Conservation (phyloP, 2,113 vertebrate species). For the Zapus hudsonius region DNA sequence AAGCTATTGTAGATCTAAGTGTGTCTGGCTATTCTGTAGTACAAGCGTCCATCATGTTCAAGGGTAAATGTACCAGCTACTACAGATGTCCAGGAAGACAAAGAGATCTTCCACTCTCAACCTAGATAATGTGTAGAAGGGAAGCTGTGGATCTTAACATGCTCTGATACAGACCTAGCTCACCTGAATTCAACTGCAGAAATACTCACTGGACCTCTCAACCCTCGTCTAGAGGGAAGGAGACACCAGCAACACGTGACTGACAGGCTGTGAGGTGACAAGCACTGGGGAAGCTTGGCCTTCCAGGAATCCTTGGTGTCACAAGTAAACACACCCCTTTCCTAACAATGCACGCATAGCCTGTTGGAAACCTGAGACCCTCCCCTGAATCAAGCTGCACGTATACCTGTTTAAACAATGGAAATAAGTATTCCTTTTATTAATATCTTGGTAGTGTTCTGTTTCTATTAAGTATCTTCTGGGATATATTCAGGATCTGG, state of each 20-base stretch:
- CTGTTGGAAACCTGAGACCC: no score
- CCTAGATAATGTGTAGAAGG: not conserved
- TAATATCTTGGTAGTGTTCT: no score
- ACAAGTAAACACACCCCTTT: no score
- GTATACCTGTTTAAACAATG: no score
- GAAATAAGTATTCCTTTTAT: no score
- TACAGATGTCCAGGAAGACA: not conserved
- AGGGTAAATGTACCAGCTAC: not conserved
- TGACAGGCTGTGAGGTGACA: no score
- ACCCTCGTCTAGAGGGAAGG: not conserved
- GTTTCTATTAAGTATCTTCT: no score
- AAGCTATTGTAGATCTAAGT: not conserved
- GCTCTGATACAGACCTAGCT: not conserved
- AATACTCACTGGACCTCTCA: not conserved
- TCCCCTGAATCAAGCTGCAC: no score
- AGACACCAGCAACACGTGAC: not conserved
- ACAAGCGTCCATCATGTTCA: not conserved
- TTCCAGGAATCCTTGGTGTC: no score
- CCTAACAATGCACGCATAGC: no score
- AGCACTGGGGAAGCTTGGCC: no score
- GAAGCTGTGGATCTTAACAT: not conserved
- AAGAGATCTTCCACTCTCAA: not conserved
- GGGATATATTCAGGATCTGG: no score
- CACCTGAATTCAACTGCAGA: not conserved
- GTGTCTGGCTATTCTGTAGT: not conserved